Percentiles rank a stretch among this genome's conserved stretches.
phyloP scores from a whole-genome alignment of 2,888 invertebrate genomes.

The Ernsta delagoae region DNA sequence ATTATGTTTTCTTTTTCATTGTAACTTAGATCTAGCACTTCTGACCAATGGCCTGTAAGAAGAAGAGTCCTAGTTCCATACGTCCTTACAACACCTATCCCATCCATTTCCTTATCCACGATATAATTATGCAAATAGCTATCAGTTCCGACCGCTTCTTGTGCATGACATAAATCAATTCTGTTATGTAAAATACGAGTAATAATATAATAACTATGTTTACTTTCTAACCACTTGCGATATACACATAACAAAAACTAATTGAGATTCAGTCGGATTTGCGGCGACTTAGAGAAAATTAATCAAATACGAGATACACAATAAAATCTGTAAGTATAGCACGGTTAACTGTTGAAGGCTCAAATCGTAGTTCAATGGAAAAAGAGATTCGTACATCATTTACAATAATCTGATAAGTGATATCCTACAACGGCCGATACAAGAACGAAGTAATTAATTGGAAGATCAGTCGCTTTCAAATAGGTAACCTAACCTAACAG shows the following conservation, averaged over 20 bases:
- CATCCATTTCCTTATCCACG: not conserved
- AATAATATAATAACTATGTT: conserved; percentile 9
- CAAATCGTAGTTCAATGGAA: too few relatives aligned
- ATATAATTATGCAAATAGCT: conserved; percentile 17
- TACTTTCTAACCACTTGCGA: conserved; percentile 10
- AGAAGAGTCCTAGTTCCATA: conserved; percentile 72
- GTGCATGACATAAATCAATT: conserved; percentile 12
- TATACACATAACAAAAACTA: not conserved
- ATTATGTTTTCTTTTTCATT: conserved; percentile 86
- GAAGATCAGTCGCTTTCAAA: too few relatives aligned
- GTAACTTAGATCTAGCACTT: conserved; percentile 90
- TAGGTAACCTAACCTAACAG: too few relatives aligned
- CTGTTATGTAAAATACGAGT: conserved; percentile 18
- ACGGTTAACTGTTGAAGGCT: too few relatives aligned
- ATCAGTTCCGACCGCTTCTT: conserved; percentile 18
- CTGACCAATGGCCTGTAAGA: conserved; percentile 90
- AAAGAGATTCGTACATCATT: too few relatives aligned
- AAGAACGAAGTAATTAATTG: too few relatives aligned
- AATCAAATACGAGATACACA: too few relatives aligned
- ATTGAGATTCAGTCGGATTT: not conserved
- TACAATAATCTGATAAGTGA: too few relatives aligned
- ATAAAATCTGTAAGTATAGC: too few relatives aligned
- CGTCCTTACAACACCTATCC: conserved; percentile 1
- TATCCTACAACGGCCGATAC: too few relatives aligned
- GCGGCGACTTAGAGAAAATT: too few relatives aligned